phyloP scores from a whole-genome alignment of 2,113 vertebrate species.

The Bos indicus region DNA sequence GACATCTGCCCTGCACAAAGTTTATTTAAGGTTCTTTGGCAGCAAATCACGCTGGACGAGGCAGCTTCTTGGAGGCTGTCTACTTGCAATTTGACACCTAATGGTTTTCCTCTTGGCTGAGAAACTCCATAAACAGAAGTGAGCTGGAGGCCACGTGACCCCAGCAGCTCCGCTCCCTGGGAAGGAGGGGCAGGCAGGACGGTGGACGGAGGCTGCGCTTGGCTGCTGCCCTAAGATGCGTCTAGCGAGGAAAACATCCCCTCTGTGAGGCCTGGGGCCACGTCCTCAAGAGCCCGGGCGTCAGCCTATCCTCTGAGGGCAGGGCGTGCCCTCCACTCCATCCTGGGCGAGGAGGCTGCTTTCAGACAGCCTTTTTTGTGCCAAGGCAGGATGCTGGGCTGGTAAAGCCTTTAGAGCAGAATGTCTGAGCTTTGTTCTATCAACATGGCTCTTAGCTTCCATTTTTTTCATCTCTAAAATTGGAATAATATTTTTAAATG shows the following conservation, averaged over 20 bases:
- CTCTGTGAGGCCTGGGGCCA: neutral
- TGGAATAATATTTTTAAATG: neutral
- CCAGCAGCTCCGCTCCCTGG: conserved; percentile 29
- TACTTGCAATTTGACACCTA: conserved; percentile 74
- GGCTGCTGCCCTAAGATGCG: neutral
- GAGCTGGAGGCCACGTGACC: conserved; percentile 39
- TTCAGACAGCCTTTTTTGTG: neutral
- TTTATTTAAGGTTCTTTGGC: conserved; percentile 78
- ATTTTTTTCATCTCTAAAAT: neutral
- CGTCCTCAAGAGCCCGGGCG: neutral
- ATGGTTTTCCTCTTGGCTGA: conserved; percentile 76
- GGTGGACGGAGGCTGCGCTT: neutral
- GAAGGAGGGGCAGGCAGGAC: neutral
- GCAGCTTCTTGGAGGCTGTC: conserved; percentile 67
- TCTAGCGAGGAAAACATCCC: neutral
- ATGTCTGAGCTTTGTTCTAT: no score
- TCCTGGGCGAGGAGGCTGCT: neutral
- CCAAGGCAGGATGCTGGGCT: no score
- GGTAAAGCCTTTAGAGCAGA: no score
- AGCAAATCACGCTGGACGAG: conserved; percentile 64
- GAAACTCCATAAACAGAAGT: conserved; percentile 72
- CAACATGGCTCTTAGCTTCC: neutral
- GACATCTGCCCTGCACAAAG: conserved; percentile 26
- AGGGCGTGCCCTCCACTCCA: rapidly evolving
- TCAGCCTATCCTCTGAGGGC: neutral